These are phyloP conservation scores for Acleris laterana DNA, from an alignment of 2,888 invertebrate species.

Conservation along the genomic window DNA sequence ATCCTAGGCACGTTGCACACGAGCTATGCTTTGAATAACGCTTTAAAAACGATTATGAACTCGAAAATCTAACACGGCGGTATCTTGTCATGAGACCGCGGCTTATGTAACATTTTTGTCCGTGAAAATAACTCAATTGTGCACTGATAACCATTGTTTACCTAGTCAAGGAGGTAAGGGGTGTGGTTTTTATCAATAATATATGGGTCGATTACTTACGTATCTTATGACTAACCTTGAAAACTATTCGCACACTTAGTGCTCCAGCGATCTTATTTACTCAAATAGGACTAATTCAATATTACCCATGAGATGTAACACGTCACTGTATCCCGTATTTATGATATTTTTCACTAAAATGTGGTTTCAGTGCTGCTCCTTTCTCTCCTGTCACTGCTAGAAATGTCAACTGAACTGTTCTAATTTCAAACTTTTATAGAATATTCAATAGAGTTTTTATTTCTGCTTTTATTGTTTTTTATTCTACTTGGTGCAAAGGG, in stretches of 20 bases:
- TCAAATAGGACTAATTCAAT: neutral
- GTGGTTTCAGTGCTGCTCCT: conserved; percentile 8
- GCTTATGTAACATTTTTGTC: conserved; percentile 80
- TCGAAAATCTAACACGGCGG: conserved; percentile 54
- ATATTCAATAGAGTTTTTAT: conserved; percentile 16
- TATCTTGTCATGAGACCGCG: conserved; percentile 71
- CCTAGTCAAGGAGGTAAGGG: conserved; percentile 72
- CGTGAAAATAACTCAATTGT: conserved; percentile 65
- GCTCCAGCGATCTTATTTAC: conserved; percentile 3
- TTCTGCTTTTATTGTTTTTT: neutral
- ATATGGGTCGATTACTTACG: conserved; percentile 39
- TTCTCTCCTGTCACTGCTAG: conserved; percentile 46
- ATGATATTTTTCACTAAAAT: conserved; percentile 9
- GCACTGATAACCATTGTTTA: conserved; percentile 70
- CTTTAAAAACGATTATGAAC: conserved; percentile 56
- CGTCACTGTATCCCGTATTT: neutral
- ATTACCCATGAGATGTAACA: neutral
- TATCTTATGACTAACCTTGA: conserved; percentile 63
- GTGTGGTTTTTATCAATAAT: conserved; percentile 46
- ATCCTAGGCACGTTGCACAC: conserved; percentile 54
- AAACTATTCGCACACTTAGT: conserved; percentile 37
- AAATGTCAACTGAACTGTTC: conserved; percentile 49
- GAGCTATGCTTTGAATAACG: conserved; percentile 70
- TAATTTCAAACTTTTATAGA: conserved; percentile 30
- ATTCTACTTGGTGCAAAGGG: neutral